A percentile compares a stretch with the other conserved stretches of the same genome.
These are phyloP conservation scores for Galerucella nymphaeae DNA, from an alignment of 2,888 invertebrate species.

Conservation along the genomic window DNA sequence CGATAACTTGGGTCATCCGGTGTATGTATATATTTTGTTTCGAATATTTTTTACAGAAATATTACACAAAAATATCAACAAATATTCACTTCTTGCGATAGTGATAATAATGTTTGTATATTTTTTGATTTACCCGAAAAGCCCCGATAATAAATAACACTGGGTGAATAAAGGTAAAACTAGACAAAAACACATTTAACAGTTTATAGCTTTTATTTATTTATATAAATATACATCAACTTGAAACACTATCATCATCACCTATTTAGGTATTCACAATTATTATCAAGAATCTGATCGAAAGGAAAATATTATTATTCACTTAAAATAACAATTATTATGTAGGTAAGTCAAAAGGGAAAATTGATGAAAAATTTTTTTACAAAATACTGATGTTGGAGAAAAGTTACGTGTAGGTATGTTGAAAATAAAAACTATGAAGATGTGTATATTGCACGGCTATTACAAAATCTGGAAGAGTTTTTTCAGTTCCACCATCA, in stretches of 20 bases:
- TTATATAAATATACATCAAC: slow-evolving; percentile 44
- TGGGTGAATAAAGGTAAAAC: neutral
- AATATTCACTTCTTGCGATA: too few species aligned
- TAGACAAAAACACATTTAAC: slow-evolving; percentile 28
- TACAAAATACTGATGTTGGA: slow-evolving; percentile 31
- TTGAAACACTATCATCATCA: slow-evolving; percentile 29
- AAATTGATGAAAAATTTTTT: slow-evolving; percentile 18
- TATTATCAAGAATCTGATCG: slow-evolving; percentile 3
- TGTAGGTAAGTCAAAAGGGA: slow-evolving; percentile 5
- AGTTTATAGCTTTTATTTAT: slow-evolving; percentile 40
- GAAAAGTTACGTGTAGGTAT: slow-evolving; percentile 22
- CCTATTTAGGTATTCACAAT: neutral
- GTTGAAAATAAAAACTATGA: slow-evolving; percentile 18
- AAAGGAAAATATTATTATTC: neutral
- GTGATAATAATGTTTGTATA: too few species aligned
- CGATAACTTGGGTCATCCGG: too few species aligned
- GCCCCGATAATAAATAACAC: too few species aligned
- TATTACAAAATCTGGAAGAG: slow-evolving; percentile 89
- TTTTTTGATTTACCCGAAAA: too few species aligned
- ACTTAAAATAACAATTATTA: slow-evolving; percentile 12
- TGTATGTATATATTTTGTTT: too few species aligned
- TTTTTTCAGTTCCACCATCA: slow-evolving; percentile 99
- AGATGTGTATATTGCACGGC: slow-evolving; percentile 59
- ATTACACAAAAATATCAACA: too few species aligned
- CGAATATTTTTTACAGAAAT: too few species aligned